phyloP scores from a whole-genome alignment of 2,797 vertebrate species.

The Coluber constrictor region DNA sequence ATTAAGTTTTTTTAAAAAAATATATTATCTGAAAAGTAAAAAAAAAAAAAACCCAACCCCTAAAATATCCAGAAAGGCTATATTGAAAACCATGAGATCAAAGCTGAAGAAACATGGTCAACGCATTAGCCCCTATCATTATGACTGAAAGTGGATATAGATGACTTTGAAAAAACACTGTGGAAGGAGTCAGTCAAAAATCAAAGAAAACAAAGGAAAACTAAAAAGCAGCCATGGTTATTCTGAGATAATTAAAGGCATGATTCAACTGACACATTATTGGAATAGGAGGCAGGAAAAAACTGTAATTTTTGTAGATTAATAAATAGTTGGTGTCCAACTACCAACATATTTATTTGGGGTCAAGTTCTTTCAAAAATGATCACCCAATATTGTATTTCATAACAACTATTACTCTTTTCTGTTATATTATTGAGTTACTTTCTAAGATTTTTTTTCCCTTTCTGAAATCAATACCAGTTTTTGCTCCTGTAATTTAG shows the following conservation, averaged over 20 bases:
- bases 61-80: neutral
- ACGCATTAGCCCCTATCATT: neutral
- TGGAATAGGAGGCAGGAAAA: neutral
- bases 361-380: neutral
- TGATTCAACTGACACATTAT: neutral
- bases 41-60: neutral
- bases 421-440: neutral
- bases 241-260: slow-evolving; percentile 4
- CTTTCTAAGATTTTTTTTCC: neutral
- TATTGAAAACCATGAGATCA: slow-evolving; percentile 29
- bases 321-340: neutral
- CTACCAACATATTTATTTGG: neutral
- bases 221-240: neutral
- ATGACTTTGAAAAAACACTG: neutral
- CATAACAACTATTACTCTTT: neutral
- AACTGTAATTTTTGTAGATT: neutral
- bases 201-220: slow-evolving; percentile 32
- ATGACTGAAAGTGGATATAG: neutral
- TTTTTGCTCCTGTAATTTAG: slow-evolving; percentile 9
- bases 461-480: neutral
- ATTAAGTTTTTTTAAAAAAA: slow-evolving; percentile 13
- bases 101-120: slow-evolving; percentile 8
- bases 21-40: neutral
- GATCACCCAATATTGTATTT: neutral
- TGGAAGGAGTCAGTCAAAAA: slow-evolving; percentile 11